A percentile compares a stretch with the other conserved stretches of the same genome.
These are phyloP conservation scores for Dreissena rostriformis DNA, from an alignment of 1,140 invertebrate species.

Conservation along the genomic window DNA sequence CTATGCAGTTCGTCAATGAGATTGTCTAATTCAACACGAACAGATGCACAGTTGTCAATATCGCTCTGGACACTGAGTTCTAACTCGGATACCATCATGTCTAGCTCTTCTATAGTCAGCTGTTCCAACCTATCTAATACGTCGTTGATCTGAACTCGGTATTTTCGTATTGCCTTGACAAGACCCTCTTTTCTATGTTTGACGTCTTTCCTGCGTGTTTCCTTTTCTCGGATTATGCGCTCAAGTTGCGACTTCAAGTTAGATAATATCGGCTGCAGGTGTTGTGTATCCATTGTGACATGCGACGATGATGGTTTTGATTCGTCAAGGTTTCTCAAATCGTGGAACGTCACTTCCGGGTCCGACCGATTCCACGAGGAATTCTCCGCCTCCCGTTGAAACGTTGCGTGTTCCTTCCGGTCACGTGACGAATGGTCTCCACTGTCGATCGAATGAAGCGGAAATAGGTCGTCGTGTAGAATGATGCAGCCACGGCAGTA, in stretches of 20 bases:
- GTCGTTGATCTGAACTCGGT: neutral
- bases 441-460: neutral
- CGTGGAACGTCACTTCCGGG: neutral
- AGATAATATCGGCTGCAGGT: neutral
- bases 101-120: neutral
- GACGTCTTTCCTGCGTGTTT: neutral
- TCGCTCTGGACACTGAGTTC: neutral
- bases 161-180: neutral
- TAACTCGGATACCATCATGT: neutral
- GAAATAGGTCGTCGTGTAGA: neutral
- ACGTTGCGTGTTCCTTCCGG: no score
- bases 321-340: neutral
- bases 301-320: neutral
- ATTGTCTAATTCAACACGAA: neutral
- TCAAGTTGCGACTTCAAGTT: no score
- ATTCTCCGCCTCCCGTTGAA: no score
- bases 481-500: neutral
- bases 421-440: no score
- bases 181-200: neutral
- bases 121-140: neutral
- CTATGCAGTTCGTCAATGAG: neutral
- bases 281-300: neutral
- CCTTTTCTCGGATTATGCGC: no score
- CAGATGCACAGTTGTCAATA: neutral
- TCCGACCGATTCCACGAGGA: no score